Evolutionary conservation across 2,797 vertebrate species (phyloP).

Genomic region (Naso thynnoides): DNA sequence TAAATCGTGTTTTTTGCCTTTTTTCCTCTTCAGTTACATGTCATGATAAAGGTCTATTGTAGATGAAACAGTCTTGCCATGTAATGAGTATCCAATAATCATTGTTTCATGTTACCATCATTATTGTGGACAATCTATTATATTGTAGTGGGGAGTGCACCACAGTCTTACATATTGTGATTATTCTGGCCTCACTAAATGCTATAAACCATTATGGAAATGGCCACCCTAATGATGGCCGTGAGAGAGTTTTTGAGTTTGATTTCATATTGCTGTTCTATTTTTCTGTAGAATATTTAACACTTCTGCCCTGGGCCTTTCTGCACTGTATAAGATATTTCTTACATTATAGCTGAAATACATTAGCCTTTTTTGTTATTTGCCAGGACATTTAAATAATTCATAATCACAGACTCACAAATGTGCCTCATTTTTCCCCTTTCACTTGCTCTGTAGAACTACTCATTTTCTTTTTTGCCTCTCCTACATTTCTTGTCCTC

Average conservation of each 20-base stretch:
- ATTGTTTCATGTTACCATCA: too few relatives aligned
- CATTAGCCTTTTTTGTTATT: constrained; percentile 26
- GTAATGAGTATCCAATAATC: too few relatives aligned
- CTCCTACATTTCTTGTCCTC: constrained; percentile 21
- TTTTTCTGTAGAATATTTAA: constrained; percentile 3
- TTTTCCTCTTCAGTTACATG: too few relatives aligned
- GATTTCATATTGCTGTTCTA: not conserved
- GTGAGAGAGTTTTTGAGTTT: not conserved
- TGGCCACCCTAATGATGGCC: not conserved
- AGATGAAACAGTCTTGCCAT: too few relatives aligned
- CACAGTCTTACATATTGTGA: too few relatives aligned
- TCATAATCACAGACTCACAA: constrained; percentile 41
- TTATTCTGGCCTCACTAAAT: too few relatives aligned
- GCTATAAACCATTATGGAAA: too few relatives aligned
- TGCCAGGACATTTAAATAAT: constrained; percentile 36
- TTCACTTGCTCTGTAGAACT: constrained; percentile 34
- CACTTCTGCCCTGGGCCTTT: not conserved
- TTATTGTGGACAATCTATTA: too few relatives aligned
- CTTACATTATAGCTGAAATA: constrained; percentile 9
- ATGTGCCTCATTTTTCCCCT: constrained; percentile 44
- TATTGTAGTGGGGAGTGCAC: too few relatives aligned
- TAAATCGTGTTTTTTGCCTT: too few relatives aligned
- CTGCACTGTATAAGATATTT: constrained; percentile 1
- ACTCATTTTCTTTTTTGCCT: constrained; percentile 28
- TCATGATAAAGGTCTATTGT: too few relatives aligned